A percentile compares a stretch with the other conserved stretches of the same genome.
Evolutionary conservation across 2,888 invertebrate genomes (phyloP).

Genomic region (Gasteruption jaculator): DNA sequence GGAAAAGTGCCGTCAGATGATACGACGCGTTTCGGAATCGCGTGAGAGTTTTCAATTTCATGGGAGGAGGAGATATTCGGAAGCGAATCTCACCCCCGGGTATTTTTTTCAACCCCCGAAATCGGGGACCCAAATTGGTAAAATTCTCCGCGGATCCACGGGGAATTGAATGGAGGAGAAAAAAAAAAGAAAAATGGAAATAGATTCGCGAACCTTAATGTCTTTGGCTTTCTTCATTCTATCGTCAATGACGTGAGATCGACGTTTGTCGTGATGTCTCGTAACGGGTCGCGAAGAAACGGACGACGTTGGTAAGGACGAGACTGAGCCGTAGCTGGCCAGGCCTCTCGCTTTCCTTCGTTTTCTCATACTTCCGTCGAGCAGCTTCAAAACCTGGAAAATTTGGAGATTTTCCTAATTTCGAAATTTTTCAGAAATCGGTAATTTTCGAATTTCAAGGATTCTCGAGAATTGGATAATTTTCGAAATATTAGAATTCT

Average conservation of each 20-base stretch:
- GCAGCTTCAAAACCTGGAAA: slow-evolving; percentile 57
- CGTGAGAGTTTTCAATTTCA: too few species aligned
- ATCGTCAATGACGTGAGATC: slow-evolving; percentile 63
- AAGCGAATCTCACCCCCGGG: too few species aligned
- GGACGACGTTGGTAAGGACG: slow-evolving; percentile 77
- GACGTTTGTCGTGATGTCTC: slow-evolving; percentile 61
- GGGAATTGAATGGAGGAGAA: too few species aligned
- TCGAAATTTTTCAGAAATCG: background rate
- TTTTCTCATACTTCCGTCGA: slow-evolving; percentile 58
- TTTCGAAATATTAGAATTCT: slow-evolving; percentile 1
- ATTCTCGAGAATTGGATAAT: too few species aligned
- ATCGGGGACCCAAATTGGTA: too few species aligned
- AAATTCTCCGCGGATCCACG: too few species aligned
- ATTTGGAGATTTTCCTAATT: background rate
- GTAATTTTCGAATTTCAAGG: background rate
- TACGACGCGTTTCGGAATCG: background rate
- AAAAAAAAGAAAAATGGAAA: too few species aligned
- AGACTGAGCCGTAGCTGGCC: slow-evolving; percentile 70
- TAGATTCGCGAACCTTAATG: slow-evolving; percentile 66
- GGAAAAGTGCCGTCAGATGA: slow-evolving; percentile 1
- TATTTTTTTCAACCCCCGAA: too few species aligned
- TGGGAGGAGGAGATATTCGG: too few species aligned
- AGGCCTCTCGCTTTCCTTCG: slow-evolving; percentile 46
- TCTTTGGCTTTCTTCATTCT: slow-evolving; percentile 69
- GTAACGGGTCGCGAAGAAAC: slow-evolving; percentile 71